A percentile compares a stretch with the other conserved stretches of the same genome.
Conservation (phyloP, 1,140 invertebrate genomes). For the Octopus bimaculoides region DNA sequence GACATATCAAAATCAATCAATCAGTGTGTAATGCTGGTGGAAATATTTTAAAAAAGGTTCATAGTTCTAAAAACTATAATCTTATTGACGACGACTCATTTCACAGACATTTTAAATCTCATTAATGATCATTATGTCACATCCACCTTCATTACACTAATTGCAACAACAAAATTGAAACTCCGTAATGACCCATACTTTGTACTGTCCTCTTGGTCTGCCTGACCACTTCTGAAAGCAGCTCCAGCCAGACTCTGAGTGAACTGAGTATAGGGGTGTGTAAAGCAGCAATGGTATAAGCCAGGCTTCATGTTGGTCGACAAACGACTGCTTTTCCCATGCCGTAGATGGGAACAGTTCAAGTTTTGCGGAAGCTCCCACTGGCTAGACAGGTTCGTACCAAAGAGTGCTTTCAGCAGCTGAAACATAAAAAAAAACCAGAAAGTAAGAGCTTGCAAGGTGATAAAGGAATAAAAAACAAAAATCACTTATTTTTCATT, state of each 20-base stretch:
- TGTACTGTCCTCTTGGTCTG: constrained; percentile 44
- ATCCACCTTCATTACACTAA: too few species aligned
- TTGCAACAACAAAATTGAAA: too few species aligned
- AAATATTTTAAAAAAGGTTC: too few species aligned
- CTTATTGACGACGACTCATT: too few species aligned
- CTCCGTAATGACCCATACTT: constrained; percentile 27
- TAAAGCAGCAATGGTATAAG: constrained; percentile 58
- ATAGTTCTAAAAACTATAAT: too few species aligned
- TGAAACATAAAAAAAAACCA: constrained; percentile 50
- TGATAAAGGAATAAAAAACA: not conserved
- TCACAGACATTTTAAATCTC: not conserved
- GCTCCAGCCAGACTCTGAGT: constrained; percentile 54
- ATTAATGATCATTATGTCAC: too few species aligned
- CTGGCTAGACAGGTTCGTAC: constrained; percentile 73
- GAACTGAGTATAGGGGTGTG: constrained; percentile 56
- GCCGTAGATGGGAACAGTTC: constrained; percentile 27
- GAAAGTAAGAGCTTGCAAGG: too few species aligned
- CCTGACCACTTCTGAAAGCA: constrained; percentile 38
- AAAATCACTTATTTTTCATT: not conserved
- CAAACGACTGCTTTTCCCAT: constrained; percentile 40
- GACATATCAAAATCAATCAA: too few species aligned
- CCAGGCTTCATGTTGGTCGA: constrained; percentile 45
- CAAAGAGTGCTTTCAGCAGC: constrained; percentile 79
- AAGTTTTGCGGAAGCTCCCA: constrained; percentile 56
- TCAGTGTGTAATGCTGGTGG: too few species aligned